Evolutionary conservation across 2,113 vertebrate species (phyloP).

Genomic region (Cinclus mexicanus): DNA sequence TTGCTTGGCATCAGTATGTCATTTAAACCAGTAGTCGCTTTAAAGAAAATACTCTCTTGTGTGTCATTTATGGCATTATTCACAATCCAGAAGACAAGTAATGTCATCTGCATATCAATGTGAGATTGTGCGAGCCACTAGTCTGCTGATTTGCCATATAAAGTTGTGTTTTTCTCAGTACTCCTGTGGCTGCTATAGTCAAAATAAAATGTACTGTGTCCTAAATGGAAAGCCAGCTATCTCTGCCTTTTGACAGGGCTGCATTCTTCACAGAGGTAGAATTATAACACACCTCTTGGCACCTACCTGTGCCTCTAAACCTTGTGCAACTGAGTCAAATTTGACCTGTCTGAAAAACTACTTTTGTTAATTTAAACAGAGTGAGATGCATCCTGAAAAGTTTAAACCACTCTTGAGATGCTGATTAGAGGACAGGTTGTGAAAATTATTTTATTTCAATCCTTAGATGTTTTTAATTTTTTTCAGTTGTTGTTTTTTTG

Average conservation of each 20-base stretch:
- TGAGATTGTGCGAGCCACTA: not conserved
- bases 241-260: not conserved
- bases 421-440: not conserved
- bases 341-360: not conserved
- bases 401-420: not conserved
- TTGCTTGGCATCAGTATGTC: not conserved
- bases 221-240: not conserved
- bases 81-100: not conserved
- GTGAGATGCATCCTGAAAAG: not conserved
- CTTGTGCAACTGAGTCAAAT: not conserved
- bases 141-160: not conserved
- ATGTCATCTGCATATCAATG: not conserved
- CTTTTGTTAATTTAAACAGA: not conserved
- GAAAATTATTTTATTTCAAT: not conserved
- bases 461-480: not conserved
- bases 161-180: not conserved
- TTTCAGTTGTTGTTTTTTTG: not conserved
- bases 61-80: not conserved
- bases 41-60: not conserved
- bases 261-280: not conserved
- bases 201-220: not conserved
- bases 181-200: not conserved
- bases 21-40: not conserved
- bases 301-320: not conserved
- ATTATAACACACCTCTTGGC: not conserved